Evolutionary conservation across 2,113 vertebrate species (phyloP).

Genomic region (Siniperca knerii): DNA sequence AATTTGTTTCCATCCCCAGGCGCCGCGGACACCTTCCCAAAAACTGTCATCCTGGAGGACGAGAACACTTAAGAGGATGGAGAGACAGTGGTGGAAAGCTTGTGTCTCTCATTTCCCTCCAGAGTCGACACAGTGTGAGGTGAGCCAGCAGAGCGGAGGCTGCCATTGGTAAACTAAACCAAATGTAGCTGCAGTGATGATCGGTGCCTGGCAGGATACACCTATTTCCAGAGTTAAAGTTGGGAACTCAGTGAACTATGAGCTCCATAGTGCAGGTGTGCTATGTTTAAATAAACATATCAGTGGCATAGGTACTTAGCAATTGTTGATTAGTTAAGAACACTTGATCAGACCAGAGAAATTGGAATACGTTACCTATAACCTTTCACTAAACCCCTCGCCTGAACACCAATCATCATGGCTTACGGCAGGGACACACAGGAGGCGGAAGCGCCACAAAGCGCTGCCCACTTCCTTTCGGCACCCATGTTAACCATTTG

Average conservation of each 20-base stretch:
- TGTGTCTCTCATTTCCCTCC: slow-evolving; percentile 23
- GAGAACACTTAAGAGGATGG: slow-evolving; percentile 14
- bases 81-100: slow-evolving; percentile 44
- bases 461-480: too few species aligned
- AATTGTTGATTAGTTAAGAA: not conserved
- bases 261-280: not conserved
- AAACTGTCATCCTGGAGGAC: slow-evolving; percentile 44
- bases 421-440: not conserved
- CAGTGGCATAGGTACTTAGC: not conserved
- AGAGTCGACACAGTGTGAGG: not conserved
- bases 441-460: too few species aligned
- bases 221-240: slow-evolving; percentile 27
- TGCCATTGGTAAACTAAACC: slow-evolving; percentile 15
- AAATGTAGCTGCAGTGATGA: slow-evolving; percentile 41
- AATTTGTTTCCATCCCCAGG: slow-evolving; percentile 44
- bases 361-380: not conserved
- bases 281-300: not conserved
- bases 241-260: slow-evolving; percentile 11
- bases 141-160: slow-evolving; percentile 20
- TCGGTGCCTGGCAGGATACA: slow-evolving; percentile 22
- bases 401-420: not conserved
- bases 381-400: not conserved
- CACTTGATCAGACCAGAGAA: not conserved
- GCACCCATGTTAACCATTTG: too few species aligned
- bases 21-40: slow-evolving; percentile 43